These are phyloP conservation scores for Atherinomorus stipes DNA, from an alignment of 2,113 vertebrate species.

Conservation along the genomic window DNA sequence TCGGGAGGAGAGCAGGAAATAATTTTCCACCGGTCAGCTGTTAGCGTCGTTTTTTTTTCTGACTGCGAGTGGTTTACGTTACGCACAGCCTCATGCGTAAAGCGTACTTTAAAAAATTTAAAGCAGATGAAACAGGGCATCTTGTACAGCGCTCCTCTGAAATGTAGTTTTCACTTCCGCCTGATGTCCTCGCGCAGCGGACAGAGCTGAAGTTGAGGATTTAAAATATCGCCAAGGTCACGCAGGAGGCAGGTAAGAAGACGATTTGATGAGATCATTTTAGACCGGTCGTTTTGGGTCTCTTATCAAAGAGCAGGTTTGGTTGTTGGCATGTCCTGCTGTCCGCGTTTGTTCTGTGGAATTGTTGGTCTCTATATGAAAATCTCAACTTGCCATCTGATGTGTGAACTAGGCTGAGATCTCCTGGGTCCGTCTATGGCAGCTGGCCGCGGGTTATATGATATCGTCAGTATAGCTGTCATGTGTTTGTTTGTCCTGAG, in stretches of 20 bases:
- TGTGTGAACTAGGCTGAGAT: not conserved
- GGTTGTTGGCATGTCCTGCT: not conserved
- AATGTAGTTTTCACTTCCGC: constrained; percentile 42
- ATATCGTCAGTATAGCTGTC: constrained; percentile 2
- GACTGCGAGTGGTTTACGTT: no score
- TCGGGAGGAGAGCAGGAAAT: not conserved
- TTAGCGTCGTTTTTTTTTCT: no score
- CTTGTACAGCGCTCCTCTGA: not conserved
- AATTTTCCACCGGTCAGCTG: no score
- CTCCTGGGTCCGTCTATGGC: not conserved
- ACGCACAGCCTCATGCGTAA: constrained; percentile 18
- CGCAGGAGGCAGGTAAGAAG: constrained; percentile 2
- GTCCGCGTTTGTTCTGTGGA: not conserved
- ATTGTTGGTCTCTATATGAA: not conserved
- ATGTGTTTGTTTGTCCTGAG: constrained; percentile 62
- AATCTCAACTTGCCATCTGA: not conserved
- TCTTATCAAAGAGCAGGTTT: not conserved
- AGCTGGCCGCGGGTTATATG: not conserved
- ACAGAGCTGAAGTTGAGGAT: constrained; percentile 9
- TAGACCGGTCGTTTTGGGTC: not conserved
- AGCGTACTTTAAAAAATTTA: not conserved
- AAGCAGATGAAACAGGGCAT: not conserved
- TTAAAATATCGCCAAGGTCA: constrained; percentile 38
- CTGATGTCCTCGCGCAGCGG: constrained; percentile 4
- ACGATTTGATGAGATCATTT: not conserved